Evolutionary conservation across 2,888 invertebrate genomes (phyloP).

Genomic region (Rhorus exstirpatorius): DNA sequence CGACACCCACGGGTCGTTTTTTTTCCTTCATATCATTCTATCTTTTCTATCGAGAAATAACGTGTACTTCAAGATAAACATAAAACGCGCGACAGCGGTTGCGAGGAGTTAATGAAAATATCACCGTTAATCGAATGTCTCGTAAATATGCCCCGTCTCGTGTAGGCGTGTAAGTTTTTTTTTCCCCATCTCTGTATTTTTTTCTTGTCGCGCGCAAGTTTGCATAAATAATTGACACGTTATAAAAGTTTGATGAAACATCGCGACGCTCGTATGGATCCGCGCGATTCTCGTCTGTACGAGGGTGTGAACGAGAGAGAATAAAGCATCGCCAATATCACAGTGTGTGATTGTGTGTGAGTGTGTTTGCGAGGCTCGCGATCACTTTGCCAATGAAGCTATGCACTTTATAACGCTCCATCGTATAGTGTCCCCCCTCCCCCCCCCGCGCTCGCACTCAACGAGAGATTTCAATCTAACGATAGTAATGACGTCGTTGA

Average conservation of each 20-base stretch:
- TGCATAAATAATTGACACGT: conserved; percentile 71
- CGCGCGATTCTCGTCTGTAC: conserved; percentile 31
- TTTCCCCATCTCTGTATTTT: conserved; percentile 26
- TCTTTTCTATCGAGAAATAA: conserved; percentile 9
- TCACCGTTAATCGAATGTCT: conserved; percentile 70
- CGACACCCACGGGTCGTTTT: conserved; percentile 33
- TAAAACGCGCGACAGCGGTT: conserved; percentile 8
- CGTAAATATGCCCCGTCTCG: conserved; percentile 58
- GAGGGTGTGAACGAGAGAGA: conserved; percentile 55
- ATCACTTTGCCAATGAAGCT: conserved; percentile 67
- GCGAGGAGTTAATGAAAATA: conserved; percentile 67
- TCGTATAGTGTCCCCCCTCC: conserved; percentile 31
- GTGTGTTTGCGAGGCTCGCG: conserved; percentile 48
- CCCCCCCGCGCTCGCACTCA: conserved; percentile 23
- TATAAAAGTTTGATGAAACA: conserved; percentile 68
- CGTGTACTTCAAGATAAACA: conserved; percentile 57
- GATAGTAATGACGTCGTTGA: conserved; percentile 84
- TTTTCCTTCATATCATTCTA: conserved; percentile 17
- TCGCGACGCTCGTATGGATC: conserved; percentile 48
- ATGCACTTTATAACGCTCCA: conserved; percentile 22
- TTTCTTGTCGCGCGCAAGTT: conserved; percentile 57
- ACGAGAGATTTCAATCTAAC: conserved; percentile 83
- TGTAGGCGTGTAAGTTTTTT: conserved; percentile 43
- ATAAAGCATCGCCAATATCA: conserved; percentile 31
- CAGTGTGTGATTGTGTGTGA: neutral